These are phyloP conservation scores for Alfaro cultratus DNA, from an alignment of 2,797 vertebrate genomes.

Conservation along the genomic window DNA sequence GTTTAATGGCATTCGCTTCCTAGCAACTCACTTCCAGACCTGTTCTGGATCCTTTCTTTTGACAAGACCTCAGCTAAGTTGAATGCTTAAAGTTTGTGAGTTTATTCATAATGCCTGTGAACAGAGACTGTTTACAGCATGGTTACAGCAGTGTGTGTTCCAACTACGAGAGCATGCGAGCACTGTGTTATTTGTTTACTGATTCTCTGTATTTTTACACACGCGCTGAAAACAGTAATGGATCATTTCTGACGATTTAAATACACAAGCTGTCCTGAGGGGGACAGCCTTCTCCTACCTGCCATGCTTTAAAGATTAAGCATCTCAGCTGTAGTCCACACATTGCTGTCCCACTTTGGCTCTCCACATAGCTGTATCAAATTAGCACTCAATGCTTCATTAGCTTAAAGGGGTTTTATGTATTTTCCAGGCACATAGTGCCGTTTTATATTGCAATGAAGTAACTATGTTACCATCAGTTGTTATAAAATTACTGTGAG, in stretches of 20 bases:
- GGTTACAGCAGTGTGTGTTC: constrained; percentile 44
- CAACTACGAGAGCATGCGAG: constrained; percentile 16
- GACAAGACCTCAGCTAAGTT: constrained; percentile 41
- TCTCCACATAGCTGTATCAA: constrained; percentile 23
- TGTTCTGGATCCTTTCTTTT: constrained; percentile 62
- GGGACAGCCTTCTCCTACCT: constrained; percentile 52
- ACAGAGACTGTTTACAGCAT: constrained; percentile 61
- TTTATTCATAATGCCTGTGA: constrained; percentile 55
- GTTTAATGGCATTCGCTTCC: constrained; percentile 81
- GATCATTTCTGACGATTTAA: constrained; percentile 52
- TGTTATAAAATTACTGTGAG: too few species aligned
- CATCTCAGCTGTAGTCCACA: constrained; percentile 21
- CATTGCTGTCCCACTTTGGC: constrained; percentile 14
- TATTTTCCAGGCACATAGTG: too few species aligned
- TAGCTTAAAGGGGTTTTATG: not conserved
- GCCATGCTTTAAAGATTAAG: constrained; percentile 35
- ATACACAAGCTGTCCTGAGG: constrained; percentile 54
- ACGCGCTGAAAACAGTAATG: constrained; percentile 45
- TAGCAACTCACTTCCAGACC: constrained; percentile 67
- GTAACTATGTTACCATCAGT: too few species aligned
- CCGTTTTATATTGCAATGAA: too few species aligned
- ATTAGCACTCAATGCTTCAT: constrained; percentile 23
- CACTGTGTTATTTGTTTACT: constrained; percentile 18
- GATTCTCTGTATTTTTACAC: constrained; percentile 31
- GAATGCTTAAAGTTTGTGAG: constrained; percentile 47